Evolutionary conservation across 2,113 vertebrate species (phyloP).

Genomic region (Urocolius indicus): DNA sequence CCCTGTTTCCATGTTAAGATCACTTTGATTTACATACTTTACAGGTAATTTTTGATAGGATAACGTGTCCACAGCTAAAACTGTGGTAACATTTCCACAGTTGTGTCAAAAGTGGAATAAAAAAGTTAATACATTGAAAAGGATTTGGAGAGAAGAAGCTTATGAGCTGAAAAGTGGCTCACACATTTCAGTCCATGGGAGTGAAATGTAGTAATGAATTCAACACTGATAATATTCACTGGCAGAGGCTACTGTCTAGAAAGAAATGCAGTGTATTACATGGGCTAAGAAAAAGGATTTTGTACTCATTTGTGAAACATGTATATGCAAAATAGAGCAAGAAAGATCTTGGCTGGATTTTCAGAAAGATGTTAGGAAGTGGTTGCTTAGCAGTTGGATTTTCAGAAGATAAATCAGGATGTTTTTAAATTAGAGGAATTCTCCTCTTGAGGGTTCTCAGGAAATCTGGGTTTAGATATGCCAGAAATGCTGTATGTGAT

Average conservation of each 20-base stretch:
- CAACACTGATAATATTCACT: background rate
- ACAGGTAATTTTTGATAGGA: background rate
- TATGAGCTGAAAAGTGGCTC: background rate
- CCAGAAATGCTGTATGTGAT: background rate
- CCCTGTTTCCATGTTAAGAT: background rate
- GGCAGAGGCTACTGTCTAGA: background rate
- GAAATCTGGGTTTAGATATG: background rate
- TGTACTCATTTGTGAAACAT: background rate
- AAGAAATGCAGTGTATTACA: background rate
- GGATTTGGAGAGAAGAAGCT: background rate
- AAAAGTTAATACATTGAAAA: background rate
- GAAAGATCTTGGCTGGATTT: background rate
- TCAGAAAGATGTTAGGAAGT: background rate
- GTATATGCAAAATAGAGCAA: background rate
- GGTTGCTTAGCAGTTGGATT: background rate
- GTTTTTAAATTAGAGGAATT: background rate
- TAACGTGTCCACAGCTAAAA: background rate
- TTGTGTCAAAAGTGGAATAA: background rate
- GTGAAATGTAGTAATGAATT: background rate
- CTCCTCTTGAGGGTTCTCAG: background rate
- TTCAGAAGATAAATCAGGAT: conserved; percentile 11
- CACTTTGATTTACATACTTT: background rate
- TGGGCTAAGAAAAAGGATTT: background rate
- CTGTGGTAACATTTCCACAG: background rate
- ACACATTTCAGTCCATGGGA: background rate